Percentiles rank a stretch among this genome's conserved stretches.
These are phyloP conservation scores for Pseudopipra pipra DNA, from an alignment of 2,113 vertebrate species.

Conservation along the genomic window DNA sequence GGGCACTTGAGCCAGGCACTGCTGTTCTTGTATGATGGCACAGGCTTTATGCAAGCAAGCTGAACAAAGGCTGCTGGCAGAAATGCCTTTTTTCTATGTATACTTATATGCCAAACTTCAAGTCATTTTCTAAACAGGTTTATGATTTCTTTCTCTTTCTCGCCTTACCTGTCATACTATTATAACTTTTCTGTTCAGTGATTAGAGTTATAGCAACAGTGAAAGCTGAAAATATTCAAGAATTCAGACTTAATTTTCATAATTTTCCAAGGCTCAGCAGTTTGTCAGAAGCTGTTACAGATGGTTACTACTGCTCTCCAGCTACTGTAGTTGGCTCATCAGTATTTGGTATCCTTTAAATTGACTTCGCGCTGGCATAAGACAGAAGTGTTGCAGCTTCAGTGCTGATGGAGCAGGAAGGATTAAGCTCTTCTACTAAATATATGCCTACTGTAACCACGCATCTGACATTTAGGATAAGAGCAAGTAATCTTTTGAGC, in stretches of 20 bases:
- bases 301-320: background rate
- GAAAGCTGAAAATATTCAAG: background rate
- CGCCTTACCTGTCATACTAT: background rate
- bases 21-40: background rate
- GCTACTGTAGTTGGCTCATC: background rate
- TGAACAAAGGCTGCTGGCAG: background rate
- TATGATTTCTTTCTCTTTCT: background rate
- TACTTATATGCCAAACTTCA: background rate
- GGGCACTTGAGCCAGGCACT: background rate
- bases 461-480: background rate
- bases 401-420: background rate
- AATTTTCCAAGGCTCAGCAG: constrained; percentile 2
- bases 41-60: background rate
- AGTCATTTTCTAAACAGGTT: background rate
- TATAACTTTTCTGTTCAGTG: background rate
- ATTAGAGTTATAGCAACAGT: background rate
- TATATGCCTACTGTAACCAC: background rate
- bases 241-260: background rate
- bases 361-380: background rate
- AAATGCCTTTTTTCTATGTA: background rate
- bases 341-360: background rate
- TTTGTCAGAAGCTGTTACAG: background rate
- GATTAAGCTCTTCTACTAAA: background rate
- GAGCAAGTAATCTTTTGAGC: background rate
- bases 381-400: background rate